Percentiles rank a stretch among this genome's conserved stretches.
phyloP scores from a whole-genome alignment of 2,888 invertebrate genomes.

The Acleris holmiana region DNA sequence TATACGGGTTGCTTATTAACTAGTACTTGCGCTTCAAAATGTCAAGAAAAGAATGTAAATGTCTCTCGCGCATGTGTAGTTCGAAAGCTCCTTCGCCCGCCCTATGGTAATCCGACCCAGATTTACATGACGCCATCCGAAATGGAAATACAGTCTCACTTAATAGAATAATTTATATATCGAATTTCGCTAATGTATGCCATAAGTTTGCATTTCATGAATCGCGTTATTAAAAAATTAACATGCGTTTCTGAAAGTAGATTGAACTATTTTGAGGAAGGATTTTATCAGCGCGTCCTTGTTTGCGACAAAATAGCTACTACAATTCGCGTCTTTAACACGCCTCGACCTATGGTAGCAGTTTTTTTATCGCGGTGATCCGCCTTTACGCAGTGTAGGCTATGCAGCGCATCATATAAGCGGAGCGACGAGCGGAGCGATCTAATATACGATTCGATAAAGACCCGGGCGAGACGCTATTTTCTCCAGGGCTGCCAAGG shows the following conservation, averaged over 20 bases:
- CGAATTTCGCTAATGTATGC: conserved; percentile 29
- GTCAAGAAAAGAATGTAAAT: conserved; percentile 7
- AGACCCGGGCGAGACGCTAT: conserved; percentile 15
- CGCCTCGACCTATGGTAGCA: too few species aligned
- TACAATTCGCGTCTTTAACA: too few species aligned
- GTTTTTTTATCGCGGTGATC: too few species aligned
- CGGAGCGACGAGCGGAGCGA: conserved; percentile 15
- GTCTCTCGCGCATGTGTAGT: neutral
- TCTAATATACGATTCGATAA: conserved; percentile 9
- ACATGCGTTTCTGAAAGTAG: conserved; percentile 11
- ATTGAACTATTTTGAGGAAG: conserved; percentile 7
- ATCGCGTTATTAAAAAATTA: conserved; percentile 20
- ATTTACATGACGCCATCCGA: conserved; percentile 33
- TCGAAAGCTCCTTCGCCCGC: conserved; percentile 1
- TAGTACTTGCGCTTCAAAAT: neutral
- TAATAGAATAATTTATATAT: conserved; percentile 35
- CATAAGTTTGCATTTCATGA: conserved; percentile 37
- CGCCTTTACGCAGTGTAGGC: too few species aligned
- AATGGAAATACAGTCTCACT: conserved; percentile 34
- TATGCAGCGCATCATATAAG: neutral
- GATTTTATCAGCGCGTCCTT: neutral
- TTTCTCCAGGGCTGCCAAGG: conserved; percentile 53
- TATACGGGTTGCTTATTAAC: too few species aligned
- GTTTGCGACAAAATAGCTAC: too few species aligned
- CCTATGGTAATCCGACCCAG: conserved; percentile 34